These are phyloP conservation scores for Sicus ferrugineus DNA, from an alignment of 2,888 invertebrate species.

Conservation along the genomic window DNA sequence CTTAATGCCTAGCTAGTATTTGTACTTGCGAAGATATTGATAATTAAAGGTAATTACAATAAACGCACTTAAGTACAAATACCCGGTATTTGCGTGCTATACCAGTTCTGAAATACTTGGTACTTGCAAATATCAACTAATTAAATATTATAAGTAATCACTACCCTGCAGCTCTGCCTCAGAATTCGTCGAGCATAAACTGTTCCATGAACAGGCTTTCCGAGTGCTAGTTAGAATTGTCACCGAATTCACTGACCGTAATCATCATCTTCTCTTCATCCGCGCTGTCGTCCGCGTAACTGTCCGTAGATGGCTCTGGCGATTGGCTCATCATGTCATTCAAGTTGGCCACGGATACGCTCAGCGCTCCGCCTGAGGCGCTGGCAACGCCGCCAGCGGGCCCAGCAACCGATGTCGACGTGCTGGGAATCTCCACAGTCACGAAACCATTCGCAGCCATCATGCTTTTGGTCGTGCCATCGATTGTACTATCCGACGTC, in stretches of 20 bases:
- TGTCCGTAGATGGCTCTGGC: conserved; percentile 42
- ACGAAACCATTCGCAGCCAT: conserved; percentile 56
- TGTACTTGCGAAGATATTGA: too few species aligned
- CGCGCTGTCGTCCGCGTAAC: conserved; percentile 53
- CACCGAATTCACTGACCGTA: conserved; percentile 56
- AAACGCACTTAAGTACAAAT: too few species aligned
- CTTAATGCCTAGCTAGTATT: too few species aligned
- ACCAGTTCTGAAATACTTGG: too few species aligned
- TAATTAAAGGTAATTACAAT: too few species aligned
- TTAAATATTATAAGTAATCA: too few species aligned
- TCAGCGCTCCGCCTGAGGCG: conserved; percentile 24
- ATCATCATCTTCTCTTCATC: conserved; percentile 62
- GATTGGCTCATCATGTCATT: conserved; percentile 40
- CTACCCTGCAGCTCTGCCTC: conserved; percentile 45
- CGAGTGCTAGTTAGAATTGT: conserved; percentile 63
- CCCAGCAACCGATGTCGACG: conserved; percentile 52
- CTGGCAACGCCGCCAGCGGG: conserved; percentile 47
- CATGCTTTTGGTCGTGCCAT: conserved; percentile 50
- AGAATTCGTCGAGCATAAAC: conserved; percentile 61
- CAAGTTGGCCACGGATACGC: conserved; percentile 11
- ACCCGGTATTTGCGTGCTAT: too few species aligned
- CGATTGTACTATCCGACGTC: conserved; percentile 16
- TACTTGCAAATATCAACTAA: too few species aligned
- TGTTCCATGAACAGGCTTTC: conserved; percentile 64
- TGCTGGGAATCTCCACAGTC: conserved; percentile 56